Conservation (phyloP, 64 coral and sea anemone species). For the Stichodactyla helianthus region DNA sequence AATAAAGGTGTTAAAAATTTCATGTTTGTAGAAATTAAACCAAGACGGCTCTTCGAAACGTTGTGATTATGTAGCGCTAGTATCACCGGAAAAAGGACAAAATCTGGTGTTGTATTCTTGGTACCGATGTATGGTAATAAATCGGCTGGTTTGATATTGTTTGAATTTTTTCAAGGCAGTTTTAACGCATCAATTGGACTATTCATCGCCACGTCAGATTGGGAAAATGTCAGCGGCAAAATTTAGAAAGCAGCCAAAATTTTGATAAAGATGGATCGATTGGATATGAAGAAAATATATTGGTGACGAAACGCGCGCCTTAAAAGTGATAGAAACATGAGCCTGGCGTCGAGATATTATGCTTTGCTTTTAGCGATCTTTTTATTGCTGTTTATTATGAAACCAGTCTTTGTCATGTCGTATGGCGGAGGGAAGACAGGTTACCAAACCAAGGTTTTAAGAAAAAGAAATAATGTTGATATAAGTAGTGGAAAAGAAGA, state of each 20-base stretch:
- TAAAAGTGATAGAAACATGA: neutral
- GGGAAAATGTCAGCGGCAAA: neutral
- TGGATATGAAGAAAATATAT: neutral
- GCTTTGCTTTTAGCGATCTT: neutral
- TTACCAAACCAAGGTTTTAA: neutral
- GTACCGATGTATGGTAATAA: neutral
- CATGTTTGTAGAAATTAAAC: neutral
- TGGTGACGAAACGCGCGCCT: neutral
- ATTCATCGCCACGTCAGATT: slow-evolving; percentile 1
- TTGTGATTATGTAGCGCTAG: neutral
- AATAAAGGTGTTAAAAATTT: neutral
- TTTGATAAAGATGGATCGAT: neutral
- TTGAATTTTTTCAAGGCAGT: neutral
- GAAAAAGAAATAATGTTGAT: neutral
- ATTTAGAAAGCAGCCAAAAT: neutral
- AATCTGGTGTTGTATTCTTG: slow-evolving; percentile 10
- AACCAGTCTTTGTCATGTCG: neutral
- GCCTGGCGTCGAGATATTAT: neutral
- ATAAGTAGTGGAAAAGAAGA: neutral
- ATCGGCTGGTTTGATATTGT: neutral
- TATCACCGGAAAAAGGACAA: neutral
- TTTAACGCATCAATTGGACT: neutral
- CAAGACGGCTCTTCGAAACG: neutral
- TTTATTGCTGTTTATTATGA: neutral
- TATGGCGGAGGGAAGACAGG: neutral